Conservation (phyloP, 2,888 invertebrate species). For the Noctuana brunneofusca region DNA sequence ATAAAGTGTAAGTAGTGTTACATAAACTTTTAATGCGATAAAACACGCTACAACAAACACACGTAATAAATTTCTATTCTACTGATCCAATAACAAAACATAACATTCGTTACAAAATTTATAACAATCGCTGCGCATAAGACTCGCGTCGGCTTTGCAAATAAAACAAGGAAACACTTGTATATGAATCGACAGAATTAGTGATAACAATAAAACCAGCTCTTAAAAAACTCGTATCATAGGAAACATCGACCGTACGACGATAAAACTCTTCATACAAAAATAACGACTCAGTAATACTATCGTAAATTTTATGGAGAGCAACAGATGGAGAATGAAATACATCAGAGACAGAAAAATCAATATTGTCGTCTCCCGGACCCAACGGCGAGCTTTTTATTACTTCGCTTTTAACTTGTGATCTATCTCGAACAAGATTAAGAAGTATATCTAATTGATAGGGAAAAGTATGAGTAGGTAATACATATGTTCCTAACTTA, state of each 20-base stretch:
- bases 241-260: slow-evolving; percentile 56
- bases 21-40: too few species aligned
- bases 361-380: slow-evolving; percentile 73
- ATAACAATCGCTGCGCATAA: neutral
- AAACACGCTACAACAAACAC: neutral
- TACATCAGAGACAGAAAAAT: slow-evolving; percentile 73
- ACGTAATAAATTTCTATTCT: too few species aligned
- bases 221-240: slow-evolving; percentile 59
- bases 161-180: slow-evolving; percentile 13
- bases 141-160: neutral
- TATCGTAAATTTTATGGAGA: slow-evolving; percentile 80
- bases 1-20: too few species aligned
- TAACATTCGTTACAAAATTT: neutral
- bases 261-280: slow-evolving; percentile 78
- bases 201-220: slow-evolving; percentile 56
- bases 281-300: slow-evolving; percentile 79
- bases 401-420: slow-evolving; percentile 48
- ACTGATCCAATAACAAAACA: neutral
- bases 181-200: slow-evolving; percentile 45
- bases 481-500: neutral
- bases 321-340: slow-evolving; percentile 81
- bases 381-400: slow-evolving; percentile 62
- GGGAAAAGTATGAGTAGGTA: neutral
- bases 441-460: slow-evolving; percentile 1
- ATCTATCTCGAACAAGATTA: slow-evolving; percentile 46